Percentiles rank a stretch among this genome's conserved stretches.
Conservation (phyloP, 1,140 invertebrate genomes). For the Potamilus streckersoni region DNA sequence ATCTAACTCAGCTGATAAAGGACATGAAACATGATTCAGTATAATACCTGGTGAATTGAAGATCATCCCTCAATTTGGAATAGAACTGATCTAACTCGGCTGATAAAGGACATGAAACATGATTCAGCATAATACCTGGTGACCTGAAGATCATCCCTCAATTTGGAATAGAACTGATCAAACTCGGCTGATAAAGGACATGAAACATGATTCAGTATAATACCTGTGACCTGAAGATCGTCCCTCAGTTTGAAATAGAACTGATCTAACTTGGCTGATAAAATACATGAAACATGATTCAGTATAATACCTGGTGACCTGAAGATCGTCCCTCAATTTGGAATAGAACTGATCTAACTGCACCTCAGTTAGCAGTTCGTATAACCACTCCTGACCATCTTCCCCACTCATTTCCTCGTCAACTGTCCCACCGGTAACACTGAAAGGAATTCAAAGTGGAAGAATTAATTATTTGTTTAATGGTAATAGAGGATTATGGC, state of each 20-base stretch:
- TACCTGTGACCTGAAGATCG: conserved; percentile 82
- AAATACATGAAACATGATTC: background rate
- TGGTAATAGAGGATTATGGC: too few relatives aligned
- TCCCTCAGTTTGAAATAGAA: conserved; percentile 91
- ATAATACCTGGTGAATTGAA: conserved; percentile 76
- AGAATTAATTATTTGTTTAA: too few relatives aligned
- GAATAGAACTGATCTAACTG: conserved; percentile 93
- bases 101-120: background rate
- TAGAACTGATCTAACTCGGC: conserved; percentile 89
- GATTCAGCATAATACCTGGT: conserved; percentile 51
- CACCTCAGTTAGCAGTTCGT: conserved; percentile 87
- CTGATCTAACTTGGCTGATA: conserved; percentile 80
- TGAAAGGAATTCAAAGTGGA: too few relatives aligned
- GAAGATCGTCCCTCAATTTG: conserved; percentile 90
- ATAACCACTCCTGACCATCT: conserved; percentile 79
- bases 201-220: conserved; percentile 7
- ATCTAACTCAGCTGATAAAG: conserved; percentile 76
- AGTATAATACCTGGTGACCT: conserved; percentile 71
- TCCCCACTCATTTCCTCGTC: conserved; percentile 35
- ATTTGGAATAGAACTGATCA: conserved; percentile 89
- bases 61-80: conserved; percentile 87
- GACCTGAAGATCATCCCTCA: conserved; percentile 91
- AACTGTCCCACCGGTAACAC: too few relatives aligned
- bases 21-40: background rate
- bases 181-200: conserved; percentile 71